phyloP scores from a whole-genome alignment of 2,797 vertebrate species.

The Protonibea diacanthus region DNA sequence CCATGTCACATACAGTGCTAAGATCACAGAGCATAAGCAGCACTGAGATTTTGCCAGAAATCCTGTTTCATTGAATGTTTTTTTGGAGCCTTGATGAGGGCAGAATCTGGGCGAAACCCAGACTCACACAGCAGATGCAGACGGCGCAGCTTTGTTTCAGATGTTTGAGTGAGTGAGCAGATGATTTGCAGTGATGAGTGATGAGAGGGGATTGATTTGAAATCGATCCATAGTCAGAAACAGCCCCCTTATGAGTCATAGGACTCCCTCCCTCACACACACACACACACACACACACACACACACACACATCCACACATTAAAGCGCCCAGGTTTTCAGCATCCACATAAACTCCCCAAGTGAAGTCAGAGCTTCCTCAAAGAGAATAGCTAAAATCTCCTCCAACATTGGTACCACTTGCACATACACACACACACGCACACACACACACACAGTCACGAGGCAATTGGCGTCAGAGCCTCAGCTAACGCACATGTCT shows the following conservation, averaged over 20 bases:
- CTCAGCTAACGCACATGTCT: conserved; percentile 33
- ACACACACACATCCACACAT: conserved; percentile 25
- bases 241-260: conserved; percentile 46
- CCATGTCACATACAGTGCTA: neutral
- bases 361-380: conserved; percentile 70
- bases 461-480: conserved; percentile 74
- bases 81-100: neutral
- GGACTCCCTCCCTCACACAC: conserved; percentile 50
- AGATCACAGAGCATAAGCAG: neutral
- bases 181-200: conserved; percentile 28
- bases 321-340: conserved; percentile 42
- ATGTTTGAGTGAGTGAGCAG: neutral
- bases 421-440: conserved; percentile 10
- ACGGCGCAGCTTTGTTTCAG: neutral
- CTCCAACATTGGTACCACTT: conserved; percentile 63
- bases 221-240: conserved; percentile 33
- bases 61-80: conserved; percentile 20
- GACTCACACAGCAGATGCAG: neutral
- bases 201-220: conserved; percentile 35
- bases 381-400: conserved; percentile 79
- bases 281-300: conserved; percentile 19
- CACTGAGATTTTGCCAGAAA: neutral
- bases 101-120: conserved; percentile 6
- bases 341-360: conserved; percentile 44
- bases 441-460: conserved; percentile 46